Evolutionary conservation across 2,113 vertebrate species (phyloP).

Genomic region (Fulica atra): DNA sequence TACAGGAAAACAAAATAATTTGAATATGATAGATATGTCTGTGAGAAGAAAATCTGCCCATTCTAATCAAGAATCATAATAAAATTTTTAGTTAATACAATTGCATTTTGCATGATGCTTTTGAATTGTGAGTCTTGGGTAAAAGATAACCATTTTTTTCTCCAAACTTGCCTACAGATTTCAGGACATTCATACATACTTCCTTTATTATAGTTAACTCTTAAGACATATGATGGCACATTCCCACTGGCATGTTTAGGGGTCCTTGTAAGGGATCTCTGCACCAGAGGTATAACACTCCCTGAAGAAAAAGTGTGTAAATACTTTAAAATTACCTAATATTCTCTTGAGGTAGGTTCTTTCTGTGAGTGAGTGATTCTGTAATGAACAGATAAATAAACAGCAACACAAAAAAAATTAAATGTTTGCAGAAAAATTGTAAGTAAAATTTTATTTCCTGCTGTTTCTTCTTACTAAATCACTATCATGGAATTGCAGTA

Average conservation of each 20-base stretch:
- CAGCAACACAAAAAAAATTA: not conserved
- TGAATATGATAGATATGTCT: not conserved
- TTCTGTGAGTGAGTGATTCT: not conserved
- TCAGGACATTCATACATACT: not conserved
- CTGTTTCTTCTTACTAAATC: not conserved
- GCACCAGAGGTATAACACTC: not conserved
- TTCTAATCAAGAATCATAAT: not conserved
- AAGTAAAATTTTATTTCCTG: not conserved
- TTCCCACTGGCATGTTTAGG: not conserved
- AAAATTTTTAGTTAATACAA: not conserved
- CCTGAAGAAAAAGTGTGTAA: not conserved
- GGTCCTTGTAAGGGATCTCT: not conserved
- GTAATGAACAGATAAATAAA: not conserved
- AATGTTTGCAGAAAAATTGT: not conserved
- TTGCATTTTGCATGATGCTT: accelerated
- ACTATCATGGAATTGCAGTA: not conserved
- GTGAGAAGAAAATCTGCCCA: not conserved
- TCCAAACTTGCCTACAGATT: not conserved
- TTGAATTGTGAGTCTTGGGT: not conserved
- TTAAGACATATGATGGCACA: not conserved
- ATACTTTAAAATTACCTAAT: not conserved
- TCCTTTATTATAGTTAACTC: not conserved
- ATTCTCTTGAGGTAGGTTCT: not conserved
- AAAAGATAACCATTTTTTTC: not conserved
- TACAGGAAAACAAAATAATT: not conserved